These are phyloP conservation scores for Polyommatus icarus DNA, from an alignment of 2,888 invertebrate species.

Conservation along the genomic window DNA sequence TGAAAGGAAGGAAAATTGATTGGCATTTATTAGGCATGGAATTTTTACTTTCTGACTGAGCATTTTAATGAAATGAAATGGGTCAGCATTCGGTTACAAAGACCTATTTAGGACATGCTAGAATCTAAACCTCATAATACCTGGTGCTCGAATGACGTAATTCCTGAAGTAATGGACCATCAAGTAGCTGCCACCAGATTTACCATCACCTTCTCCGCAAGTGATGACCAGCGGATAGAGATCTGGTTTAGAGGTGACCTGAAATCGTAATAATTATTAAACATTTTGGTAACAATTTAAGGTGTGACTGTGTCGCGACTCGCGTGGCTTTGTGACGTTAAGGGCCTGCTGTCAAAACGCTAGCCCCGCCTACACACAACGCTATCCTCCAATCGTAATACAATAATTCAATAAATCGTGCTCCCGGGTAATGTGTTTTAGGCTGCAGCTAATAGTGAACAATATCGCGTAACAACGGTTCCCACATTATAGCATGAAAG, in stretches of 20 bases:
- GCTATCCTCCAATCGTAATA: too few species aligned
- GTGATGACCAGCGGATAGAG: slow-evolving; percentile 92
- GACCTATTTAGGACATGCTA: too few species aligned
- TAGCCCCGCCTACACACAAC: too few species aligned
- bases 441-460: too few species aligned
- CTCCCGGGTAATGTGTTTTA: too few species aligned
- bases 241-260: slow-evolving; percentile 93
- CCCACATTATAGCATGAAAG: too few species aligned
- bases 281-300: not conserved
- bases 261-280: slow-evolving; percentile 34
- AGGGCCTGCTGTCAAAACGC: too few species aligned
- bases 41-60: not conserved
- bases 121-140: slow-evolving; percentile 52
- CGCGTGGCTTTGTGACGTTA: not conserved
- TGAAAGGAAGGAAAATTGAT: slow-evolving; percentile 51
- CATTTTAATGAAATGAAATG: not conserved
- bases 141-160: slow-evolving; percentile 87
- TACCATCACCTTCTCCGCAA: slow-evolving; percentile 86
- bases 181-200: slow-evolving; percentile 86
- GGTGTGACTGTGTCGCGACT: too few species aligned
- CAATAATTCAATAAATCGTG: too few species aligned
- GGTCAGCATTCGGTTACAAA: not conserved
- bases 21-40: too few species aligned
- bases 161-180: slow-evolving; percentile 93
- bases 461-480: too few species aligned